A percentile compares a stretch with the other conserved stretches of the same genome.
Conservation (phyloP, 2,888 invertebrate genomes). For the Caenorhabditis macrosperma region DNA sequence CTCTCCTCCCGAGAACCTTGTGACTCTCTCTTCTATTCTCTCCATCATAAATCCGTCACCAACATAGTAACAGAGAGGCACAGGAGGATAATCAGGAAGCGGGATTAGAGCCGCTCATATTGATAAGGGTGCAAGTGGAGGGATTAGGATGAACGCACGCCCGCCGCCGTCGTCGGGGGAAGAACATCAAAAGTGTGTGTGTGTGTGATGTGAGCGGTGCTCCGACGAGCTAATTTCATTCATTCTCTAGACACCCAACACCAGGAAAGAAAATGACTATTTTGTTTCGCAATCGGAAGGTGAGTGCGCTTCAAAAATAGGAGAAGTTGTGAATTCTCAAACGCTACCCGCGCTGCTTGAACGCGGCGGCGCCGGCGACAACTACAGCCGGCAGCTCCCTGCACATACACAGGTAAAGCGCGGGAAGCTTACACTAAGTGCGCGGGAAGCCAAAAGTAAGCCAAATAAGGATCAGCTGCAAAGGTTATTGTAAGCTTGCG, state of each 20-base stretch:
- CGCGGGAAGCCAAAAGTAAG: no score
- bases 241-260: neutral
- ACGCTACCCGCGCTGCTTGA: no score
- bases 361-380: no score
- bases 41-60: neutral
- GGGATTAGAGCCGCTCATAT: slow-evolving; percentile 26
- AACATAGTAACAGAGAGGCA: neutral
- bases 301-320: neutral
- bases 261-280: neutral
- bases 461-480: no score
- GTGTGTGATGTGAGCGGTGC: neutral
- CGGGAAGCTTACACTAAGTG: no score
- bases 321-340: no score
- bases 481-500: no score
- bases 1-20: neutral
- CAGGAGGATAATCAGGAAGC: slow-evolving; percentile 6
- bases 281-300: neutral
- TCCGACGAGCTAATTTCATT: neutral
- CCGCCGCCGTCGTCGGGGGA: neutral
- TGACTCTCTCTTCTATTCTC: neutral
- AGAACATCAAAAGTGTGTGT: slow-evolving; percentile 6
- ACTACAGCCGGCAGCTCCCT: no score
- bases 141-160: slow-evolving; percentile 15
- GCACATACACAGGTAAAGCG: no score
- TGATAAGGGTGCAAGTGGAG: slow-evolving; percentile 37